Evolutionary conservation across 2,797 vertebrate species (phyloP).

Genomic region (Eleutherodactylus coqui): DNA sequence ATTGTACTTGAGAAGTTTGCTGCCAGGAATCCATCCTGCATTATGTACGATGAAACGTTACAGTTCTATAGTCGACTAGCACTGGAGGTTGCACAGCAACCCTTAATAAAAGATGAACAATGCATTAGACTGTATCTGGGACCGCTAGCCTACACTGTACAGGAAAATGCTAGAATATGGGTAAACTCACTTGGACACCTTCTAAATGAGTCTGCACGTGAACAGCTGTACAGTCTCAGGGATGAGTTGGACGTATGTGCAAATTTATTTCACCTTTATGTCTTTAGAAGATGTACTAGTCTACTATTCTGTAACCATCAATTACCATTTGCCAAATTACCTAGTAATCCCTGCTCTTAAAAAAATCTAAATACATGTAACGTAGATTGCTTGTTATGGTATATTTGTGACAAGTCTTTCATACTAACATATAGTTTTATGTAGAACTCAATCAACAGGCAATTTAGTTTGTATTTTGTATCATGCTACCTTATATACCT

Average conservation of each 20-base stretch:
- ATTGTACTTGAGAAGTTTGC: conserved; percentile 86
- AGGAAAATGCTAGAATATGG: conserved; percentile 83
- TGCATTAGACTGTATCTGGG: conserved; percentile 83
- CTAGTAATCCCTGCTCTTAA: background rate
- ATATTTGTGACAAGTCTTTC: too few species aligned
- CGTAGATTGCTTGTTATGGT: background rate
- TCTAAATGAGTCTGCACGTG: conserved; percentile 83
- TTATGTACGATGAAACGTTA: conserved; percentile 86
- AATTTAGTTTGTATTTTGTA: background rate
- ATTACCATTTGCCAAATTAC: background rate
- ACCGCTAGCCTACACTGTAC: conserved; percentile 78
- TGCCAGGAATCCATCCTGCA: conserved; percentile 81
- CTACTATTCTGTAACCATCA: background rate
- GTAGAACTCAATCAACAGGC: background rate
- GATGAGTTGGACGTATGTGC: conserved; percentile 83
- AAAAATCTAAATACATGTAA: background rate
- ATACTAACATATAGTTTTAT: background rate
- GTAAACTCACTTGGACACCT: conserved; percentile 82
- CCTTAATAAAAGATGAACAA: conserved; percentile 79
- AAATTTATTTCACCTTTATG: background rate
- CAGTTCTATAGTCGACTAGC: conserved; percentile 81
- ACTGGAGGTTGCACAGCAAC: conserved; percentile 79
- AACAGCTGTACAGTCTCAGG: conserved; percentile 80
- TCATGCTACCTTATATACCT: too few species aligned
- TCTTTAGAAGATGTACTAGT: background rate